Evolutionary conservation across 2,113 vertebrate genomes (phyloP).

Genomic region (Psittacus erithacus): DNA sequence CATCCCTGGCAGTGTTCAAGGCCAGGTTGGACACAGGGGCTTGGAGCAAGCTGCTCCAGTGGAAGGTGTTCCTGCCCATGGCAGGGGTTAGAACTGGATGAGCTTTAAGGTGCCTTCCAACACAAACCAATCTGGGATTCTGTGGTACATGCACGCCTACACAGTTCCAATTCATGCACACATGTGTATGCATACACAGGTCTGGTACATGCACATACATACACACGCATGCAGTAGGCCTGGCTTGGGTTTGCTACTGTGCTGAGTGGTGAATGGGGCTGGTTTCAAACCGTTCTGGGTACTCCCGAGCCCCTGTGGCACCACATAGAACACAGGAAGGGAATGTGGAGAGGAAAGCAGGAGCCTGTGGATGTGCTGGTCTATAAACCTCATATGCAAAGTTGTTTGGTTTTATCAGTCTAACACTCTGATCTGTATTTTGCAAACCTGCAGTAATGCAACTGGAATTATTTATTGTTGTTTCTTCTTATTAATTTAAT

Average conservation of each 20-base stretch:
- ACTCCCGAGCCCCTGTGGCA: rapidly evolving
- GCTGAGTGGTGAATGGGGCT: rapidly evolving
- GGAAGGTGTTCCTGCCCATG: not conserved
- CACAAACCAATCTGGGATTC: not conserved
- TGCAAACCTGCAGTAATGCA: not conserved
- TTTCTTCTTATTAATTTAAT: constrained; percentile 36
- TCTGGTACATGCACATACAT: not conserved
- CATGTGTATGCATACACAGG: not conserved
- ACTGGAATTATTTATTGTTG: constrained; percentile 23
- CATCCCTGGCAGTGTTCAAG: too few species aligned
- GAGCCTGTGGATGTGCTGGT: rapidly evolving
- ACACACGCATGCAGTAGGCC: too few species aligned
- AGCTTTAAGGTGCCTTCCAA: not conserved
- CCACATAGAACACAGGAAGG: rapidly evolving
- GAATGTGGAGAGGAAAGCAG: not conserved
- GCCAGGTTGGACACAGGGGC: too few species aligned
- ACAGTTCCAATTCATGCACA: not conserved
- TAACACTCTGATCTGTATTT: rapidly evolving
- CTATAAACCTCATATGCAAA: rapidly evolving
- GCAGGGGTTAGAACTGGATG: not conserved
- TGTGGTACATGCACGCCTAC: not conserved
- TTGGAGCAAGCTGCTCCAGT: too few species aligned
- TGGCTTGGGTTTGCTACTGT: not conserved
- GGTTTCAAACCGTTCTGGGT: not conserved
- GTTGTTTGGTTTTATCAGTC: not conserved